A percentile compares a stretch with the other conserved stretches of the same genome.
phyloP scores from a whole-genome alignment of 2,113 vertebrate genomes.

The Geococcyx californianus region DNA sequence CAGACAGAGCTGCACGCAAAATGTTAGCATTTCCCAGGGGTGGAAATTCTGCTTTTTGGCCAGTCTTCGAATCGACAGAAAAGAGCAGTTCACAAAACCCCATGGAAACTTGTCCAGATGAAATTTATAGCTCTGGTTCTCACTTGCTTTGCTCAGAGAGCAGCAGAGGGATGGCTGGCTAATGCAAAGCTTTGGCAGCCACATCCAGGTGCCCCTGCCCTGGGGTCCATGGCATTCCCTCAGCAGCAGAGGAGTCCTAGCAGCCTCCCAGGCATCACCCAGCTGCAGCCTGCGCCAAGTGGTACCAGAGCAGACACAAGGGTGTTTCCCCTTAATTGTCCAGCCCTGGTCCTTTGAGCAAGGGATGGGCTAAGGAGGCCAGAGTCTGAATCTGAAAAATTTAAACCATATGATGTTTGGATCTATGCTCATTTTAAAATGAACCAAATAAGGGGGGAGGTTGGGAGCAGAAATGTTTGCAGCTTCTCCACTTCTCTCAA shows the following conservation, averaged over 20 bases:
- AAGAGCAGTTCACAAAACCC: not conserved
- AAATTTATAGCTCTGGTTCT: not conserved
- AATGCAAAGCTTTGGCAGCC: not conserved
- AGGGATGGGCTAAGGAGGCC: conserved; percentile 4
- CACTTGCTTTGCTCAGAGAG: not conserved
- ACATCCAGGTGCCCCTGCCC: not conserved
- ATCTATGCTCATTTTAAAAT: not conserved
- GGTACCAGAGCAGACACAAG: not conserved
- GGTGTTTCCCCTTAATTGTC: conserved; percentile 10
- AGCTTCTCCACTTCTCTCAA: not conserved
- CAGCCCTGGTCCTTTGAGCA: not conserved
- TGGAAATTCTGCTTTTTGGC: not conserved
- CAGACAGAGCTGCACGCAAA: not conserved
- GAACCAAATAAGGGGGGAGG: not conserved
- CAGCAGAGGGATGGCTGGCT: not conserved
- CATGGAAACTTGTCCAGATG: rapidly evolving
- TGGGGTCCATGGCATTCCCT: not conserved
- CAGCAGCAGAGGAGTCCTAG: not conserved
- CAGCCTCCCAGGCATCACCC: not conserved
- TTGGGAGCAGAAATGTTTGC: not conserved
- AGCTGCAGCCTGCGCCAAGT: not conserved
- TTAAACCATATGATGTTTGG: not conserved
- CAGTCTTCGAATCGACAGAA: not conserved
- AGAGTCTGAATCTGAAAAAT: not conserved
- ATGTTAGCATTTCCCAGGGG: not conserved